A percentile compares a stretch with the other conserved stretches of the same genome.
Evolutionary conservation across 2,113 vertebrate genomes (phyloP).

Genomic region (Dicerorhinus sumatrensis): DNA sequence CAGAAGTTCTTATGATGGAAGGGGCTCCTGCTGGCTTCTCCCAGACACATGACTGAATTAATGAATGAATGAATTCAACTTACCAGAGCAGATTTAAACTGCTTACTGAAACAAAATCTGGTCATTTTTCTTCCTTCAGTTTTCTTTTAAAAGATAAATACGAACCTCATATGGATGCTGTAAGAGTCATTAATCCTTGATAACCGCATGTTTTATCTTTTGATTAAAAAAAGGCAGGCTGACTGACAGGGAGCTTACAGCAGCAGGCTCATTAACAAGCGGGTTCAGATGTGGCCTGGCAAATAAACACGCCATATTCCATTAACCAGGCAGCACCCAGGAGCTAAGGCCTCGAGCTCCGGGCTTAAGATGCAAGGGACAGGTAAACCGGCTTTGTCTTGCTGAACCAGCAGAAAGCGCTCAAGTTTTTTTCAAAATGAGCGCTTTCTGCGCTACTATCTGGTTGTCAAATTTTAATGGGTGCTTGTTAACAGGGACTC

Average conservation of each 20-base stretch:
- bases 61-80: slow-evolving; percentile 87
- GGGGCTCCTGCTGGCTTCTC: slow-evolving; percentile 86
- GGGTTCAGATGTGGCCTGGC: slow-evolving; percentile 71
- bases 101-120: slow-evolving; percentile 88
- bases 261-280: slow-evolving; percentile 71
- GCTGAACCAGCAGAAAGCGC: slow-evolving; percentile 68
- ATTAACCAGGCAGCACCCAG: slow-evolving; percentile 32
- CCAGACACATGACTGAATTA: slow-evolving; percentile 85
- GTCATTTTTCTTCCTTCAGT: slow-evolving; percentile 84
- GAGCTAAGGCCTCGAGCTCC: neutral
- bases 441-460: slow-evolving; percentile 65
- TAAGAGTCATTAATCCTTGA: slow-evolving; percentile 82
- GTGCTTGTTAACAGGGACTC: slow-evolving; percentile 81
- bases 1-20: slow-evolving; percentile 86
- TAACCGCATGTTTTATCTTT: slow-evolving; percentile 75
- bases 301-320: slow-evolving; percentile 63
- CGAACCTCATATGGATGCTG: slow-evolving; percentile 72
- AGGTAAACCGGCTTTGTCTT: slow-evolving; percentile 70
- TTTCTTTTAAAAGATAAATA: slow-evolving; percentile 82
- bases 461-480: slow-evolving; percentile 84
- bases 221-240: slow-evolving; percentile 65
- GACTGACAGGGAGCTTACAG: slow-evolving; percentile 43
- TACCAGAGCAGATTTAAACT: slow-evolving; percentile 88
- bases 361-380: slow-evolving; percentile 72
- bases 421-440: slow-evolving; percentile 46